These are phyloP conservation scores for Leuctra nigra DNA, from an alignment of 2,888 invertebrate genomes.

Conservation along the genomic window DNA sequence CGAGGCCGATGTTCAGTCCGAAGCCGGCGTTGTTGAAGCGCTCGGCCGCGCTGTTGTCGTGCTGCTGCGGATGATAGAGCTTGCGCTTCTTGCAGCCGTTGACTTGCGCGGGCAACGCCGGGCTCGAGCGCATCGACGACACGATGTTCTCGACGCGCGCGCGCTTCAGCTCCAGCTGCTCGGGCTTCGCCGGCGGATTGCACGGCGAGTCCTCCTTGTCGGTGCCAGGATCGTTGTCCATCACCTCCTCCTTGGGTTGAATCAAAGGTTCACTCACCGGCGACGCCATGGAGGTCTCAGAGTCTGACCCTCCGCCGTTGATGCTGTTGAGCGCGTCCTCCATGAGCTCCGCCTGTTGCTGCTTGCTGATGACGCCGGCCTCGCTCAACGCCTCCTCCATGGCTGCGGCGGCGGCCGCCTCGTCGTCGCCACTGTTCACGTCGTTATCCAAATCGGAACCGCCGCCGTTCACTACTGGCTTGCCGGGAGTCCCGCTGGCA, in stretches of 20 bases:
- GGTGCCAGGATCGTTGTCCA: constrained; percentile 4
- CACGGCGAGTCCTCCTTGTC: constrained; percentile 20
- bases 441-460: constrained; percentile 26
- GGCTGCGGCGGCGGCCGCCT: constrained; percentile 42
- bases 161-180: constrained; percentile 66
- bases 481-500: constrained; percentile 19
- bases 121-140: constrained; percentile 85
- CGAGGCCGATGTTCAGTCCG: constrained; percentile 50
- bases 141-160: constrained; percentile 94
- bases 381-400: constrained; percentile 58
- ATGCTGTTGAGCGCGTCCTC: constrained; percentile 56
- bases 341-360: constrained; percentile 47
- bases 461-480: constrained; percentile 30
- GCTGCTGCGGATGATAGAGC: constrained; percentile 91
- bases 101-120: constrained; percentile 65
- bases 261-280: constrained; percentile 27
- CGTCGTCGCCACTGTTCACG: constrained; percentile 35
- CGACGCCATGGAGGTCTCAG: constrained; percentile 30
- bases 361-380: constrained; percentile 46
- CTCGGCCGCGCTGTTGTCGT: constrained; percentile 61
- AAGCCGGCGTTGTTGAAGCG: constrained; percentile 49
- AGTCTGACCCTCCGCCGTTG: constrained; percentile 30
- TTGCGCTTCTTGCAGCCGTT: constrained; percentile 95
- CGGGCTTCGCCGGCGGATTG: constrained; percentile 18
- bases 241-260: constrained; percentile 28